Base-by-base conservation (phyloP, 2,113 vertebrate genomes). In the Pollachius pollachius region DNA sequence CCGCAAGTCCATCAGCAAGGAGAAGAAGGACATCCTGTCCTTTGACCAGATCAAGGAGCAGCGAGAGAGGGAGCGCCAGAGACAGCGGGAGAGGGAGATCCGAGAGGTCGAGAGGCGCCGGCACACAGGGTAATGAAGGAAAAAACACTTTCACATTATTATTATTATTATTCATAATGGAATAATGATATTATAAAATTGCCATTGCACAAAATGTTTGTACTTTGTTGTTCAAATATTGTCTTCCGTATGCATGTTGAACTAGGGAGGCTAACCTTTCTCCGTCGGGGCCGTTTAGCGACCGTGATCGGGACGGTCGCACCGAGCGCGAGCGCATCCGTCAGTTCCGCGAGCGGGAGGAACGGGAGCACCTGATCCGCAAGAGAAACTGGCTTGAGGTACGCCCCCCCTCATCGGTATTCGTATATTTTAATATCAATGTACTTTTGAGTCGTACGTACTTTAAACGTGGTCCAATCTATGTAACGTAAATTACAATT, bases 41-140 rank as follows among this genome's bases (percentile, higher is more conserved):
- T 99, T 99, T 4, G 97, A 99, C 84, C 98, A 99, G 79, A 99
- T 99, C 89, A 99, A 98, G 81, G 95, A 98, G 79, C 97, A 98
- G 64, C 87, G 97, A 4, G 97, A 99, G 52, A 90, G 95, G 0
- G 97, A 99, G 56, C 90, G 96, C 0, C 96, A 98, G 89, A 87
- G 97, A 52, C 97, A 99, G 69, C 87, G 96, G 2, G 97, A 99
- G 70, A 83, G 97, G 4, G 97, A 99, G 77, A 90, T 98, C 82
- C 87, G 97, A 56, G 97, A 99, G 81, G 94, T 94, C 0, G 97
- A 99, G 79, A 85, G 97, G 61, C 94, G 96, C 57, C 86, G 96
- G 92, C 94, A 75, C 68, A 89, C 84, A 67, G 82, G 70, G 90
- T 93, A 88, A 72, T 62, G 9, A 0, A 27, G 63, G 12, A 15